Base-by-base conservation (phyloP, 2,797 vertebrate species). In the Chromis chromis region DNA sequence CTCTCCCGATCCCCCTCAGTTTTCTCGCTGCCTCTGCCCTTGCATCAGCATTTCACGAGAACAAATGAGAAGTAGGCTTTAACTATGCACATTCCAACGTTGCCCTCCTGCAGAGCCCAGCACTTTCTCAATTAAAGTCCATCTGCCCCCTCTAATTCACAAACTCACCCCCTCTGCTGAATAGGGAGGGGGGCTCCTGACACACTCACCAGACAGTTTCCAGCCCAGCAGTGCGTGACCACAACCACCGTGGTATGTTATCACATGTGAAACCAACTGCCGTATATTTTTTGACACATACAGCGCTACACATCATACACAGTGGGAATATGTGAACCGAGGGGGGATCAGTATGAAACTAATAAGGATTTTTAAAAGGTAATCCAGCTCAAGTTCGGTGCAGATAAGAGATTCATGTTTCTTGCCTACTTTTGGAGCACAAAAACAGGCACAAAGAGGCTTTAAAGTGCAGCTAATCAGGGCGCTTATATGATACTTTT, bases 1-100 rank as follows among this genome's bases (percentile, higher is more conserved):
- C 33, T 22, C 22, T 39, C 36, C 66, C 59, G 39, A 19, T 13
- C 22, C 44, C 71, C 11, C 68, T 64, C 72, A 40, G 71, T 71
- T 82, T 65, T 83, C 88, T 88, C 74, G 78, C 80, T 80, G 78
- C 81, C 79, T 82, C 88, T 88, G 88, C 84, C 87, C 89, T 88
- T 94, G 91, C 91, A 93, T 95, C 94, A 95, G 95, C 95, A 92
- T 86, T 94, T 90, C 79, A 79, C 76, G 88, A 86, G 92, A 89
- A 92, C 79, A 89, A 93, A 93, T 92, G 92, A 91, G 92, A 69
- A 90, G 85, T 63, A 79, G 89, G 90, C 87, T 93, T 94, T 93
- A 93, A 92, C 90, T 88, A 91, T 90, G 91, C 93, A 93, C 87
- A 88, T 90, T 93, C 79, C 81, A 10, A 10, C 39, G 27, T 17